Percentiles rank a stretch among this genome's conserved stretches.
phyloP scores from a whole-genome alignment of 2,797 vertebrate genomes.

The Sebastes baramenuke region DNA sequence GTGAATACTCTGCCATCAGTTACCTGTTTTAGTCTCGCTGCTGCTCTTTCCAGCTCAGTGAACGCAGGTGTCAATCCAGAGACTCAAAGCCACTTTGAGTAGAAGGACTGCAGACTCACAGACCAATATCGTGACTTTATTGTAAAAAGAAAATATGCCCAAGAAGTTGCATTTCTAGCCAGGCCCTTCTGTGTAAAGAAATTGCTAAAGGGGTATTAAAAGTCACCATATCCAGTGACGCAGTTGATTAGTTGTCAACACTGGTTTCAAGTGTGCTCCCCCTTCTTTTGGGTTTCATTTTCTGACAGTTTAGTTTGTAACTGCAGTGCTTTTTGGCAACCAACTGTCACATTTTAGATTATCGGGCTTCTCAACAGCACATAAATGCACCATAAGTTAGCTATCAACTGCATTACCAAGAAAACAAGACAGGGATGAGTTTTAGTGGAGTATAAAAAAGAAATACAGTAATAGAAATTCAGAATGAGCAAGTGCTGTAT shows the following conservation, averaged over 20 bases:
- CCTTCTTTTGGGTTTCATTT: neutral
- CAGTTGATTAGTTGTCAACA: neutral
- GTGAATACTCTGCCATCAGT: neutral
- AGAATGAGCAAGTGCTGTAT: neutral
- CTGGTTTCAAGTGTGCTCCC: neutral
- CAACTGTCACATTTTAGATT: neutral
- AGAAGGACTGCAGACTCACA: neutral
- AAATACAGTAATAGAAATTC: neutral
- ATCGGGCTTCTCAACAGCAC: neutral
- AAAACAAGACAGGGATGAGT: neutral
- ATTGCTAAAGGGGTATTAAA: neutral
- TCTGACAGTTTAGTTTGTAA: neutral
- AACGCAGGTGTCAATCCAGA: neutral
- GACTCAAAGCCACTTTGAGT: neutral
- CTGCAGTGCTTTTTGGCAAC: neutral
- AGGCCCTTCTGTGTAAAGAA: neutral
- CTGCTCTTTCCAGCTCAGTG: neutral
- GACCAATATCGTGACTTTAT: neutral
- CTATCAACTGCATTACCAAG: neutral
- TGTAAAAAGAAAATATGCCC: neutral
- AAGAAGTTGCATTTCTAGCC: neutral
- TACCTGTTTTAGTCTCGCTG: neutral
- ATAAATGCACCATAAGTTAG: neutral
- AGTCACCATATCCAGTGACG: neutral
- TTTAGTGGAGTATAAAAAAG: neutral